Conservation (phyloP, 2,888 invertebrate species). For the Cataglyphis livida region DNA sequence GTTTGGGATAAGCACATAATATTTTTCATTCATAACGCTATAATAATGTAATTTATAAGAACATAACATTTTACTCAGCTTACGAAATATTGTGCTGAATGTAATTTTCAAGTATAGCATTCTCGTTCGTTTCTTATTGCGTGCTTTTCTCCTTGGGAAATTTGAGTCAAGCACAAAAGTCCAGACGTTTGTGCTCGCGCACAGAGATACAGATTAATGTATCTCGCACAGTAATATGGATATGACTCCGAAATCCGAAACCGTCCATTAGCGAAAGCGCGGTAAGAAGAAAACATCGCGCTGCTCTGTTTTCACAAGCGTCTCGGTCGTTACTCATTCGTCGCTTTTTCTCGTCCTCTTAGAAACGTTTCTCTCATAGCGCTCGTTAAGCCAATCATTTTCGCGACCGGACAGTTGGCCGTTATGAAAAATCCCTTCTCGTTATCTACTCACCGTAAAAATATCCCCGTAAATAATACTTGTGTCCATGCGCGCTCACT, state of each 20-base stretch:
- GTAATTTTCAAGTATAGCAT: constrained; percentile 14
- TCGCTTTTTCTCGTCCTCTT: constrained; percentile 49
- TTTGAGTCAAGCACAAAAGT: constrained; percentile 26
- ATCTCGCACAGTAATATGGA: constrained; percentile 50
- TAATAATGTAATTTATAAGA: not conserved
- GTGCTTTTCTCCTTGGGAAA: constrained; percentile 5
- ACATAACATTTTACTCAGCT: not conserved
- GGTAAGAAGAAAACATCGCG: constrained; percentile 49
- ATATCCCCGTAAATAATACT: constrained; percentile 61
- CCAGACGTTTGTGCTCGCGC: constrained; percentile 27
- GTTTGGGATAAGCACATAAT: not conserved
- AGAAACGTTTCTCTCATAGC: constrained; percentile 44
- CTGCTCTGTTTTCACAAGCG: constrained; percentile 64
- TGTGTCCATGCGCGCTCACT: constrained; percentile 9
- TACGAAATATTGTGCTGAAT: not conserved
- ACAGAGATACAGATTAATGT: constrained; percentile 52
- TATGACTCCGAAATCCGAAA: constrained; percentile 48
- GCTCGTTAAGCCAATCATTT: constrained; percentile 67
- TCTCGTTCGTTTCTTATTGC: not conserved
- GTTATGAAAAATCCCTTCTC: constrained; percentile 61
- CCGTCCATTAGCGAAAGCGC: constrained; percentile 54
- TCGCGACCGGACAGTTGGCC: constrained; percentile 53
- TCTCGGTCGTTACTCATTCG: constrained; percentile 58
- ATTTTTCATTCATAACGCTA: not conserved
- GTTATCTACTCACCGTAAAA: constrained; percentile 60